These are phyloP conservation scores for Steinernema scapterisci DNA, from an alignment of 2,888 invertebrate genomes.

Conservation along the genomic window DNA sequence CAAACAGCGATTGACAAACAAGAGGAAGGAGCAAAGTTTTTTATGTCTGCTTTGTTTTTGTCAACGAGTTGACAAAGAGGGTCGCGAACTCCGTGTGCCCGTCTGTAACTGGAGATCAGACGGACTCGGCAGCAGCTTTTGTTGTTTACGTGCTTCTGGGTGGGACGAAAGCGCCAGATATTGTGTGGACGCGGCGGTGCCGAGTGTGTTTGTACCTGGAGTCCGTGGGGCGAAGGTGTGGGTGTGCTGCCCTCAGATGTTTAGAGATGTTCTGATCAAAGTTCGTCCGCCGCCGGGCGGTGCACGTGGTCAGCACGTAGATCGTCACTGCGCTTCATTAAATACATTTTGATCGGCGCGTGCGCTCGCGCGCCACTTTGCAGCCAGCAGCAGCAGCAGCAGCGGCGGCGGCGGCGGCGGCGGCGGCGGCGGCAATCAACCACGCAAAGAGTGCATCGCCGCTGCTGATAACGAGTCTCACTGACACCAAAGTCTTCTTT, in stretches of 20 bases:
- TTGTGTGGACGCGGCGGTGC: background rate
- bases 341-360: conserved; percentile 1
- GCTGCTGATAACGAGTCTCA: conserved; percentile 13
- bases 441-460: background rate
- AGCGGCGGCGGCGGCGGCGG: too few relatives aligned
- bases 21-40: background rate
- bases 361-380: conserved; percentile 3
- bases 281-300: background rate
- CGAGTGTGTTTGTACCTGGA: conserved; percentile 17
- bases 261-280: conserved; percentile 6
- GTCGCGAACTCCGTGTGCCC: conserved; percentile 4
- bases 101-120: conserved; percentile 12
- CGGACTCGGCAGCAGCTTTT: conserved; percentile 7
- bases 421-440: too few relatives aligned
- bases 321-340: background rate
- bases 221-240: background rate
- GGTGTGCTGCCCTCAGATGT: background rate
- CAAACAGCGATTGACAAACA: too few relatives aligned
- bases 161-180: too few relatives aligned
- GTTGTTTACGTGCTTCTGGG: conserved; percentile 16
- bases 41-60: background rate
- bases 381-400: conserved; percentile 19
- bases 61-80: background rate
- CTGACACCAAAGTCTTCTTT: background rate
- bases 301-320: conserved; percentile 19